Evolutionary conservation across 2,113 vertebrate species (phyloP).

Genomic region (Rhynchopsitta pachyrhyncha): DNA sequence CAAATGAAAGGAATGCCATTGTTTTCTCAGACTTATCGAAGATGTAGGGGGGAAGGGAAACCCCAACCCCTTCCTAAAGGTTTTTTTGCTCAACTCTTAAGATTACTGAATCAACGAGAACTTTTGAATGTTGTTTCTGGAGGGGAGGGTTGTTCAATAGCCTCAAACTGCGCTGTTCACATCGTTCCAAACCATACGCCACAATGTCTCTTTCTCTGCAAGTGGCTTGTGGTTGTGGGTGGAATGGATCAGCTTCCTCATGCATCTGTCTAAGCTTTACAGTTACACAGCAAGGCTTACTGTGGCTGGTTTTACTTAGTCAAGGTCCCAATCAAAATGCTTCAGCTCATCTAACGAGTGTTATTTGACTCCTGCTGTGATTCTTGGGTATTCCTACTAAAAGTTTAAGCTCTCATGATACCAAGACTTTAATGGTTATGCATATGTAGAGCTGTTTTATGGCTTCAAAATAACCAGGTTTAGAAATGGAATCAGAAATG

Average conservation of each 20-base stretch:
- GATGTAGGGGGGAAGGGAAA: neutral
- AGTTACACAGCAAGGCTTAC: neutral
- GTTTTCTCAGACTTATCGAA: neutral
- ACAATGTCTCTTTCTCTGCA: neutral
- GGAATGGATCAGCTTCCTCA: neutral
- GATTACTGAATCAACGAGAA: neutral
- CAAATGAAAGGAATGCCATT: neutral
- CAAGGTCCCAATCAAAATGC: neutral
- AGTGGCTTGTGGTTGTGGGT: neutral
- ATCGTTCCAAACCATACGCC: neutral
- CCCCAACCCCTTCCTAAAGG: neutral
- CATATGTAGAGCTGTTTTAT: neutral
- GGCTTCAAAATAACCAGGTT: neutral
- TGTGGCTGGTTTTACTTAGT: neutral
- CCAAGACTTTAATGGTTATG: neutral
- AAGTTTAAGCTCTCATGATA: neutral
- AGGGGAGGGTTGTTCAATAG: neutral
- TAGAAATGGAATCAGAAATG: neutral
- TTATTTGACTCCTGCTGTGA: neutral
- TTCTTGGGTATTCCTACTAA: neutral
- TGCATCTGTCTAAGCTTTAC: neutral
- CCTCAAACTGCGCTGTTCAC: neutral
- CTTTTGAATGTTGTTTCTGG: neutral
- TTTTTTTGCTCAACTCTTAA: neutral
- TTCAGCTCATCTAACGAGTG: neutral